Evolutionary conservation across 2,113 vertebrate genomes (phyloP), one percentile per base, ranked within the genome.

Genomic region (Petromus typicus): DNA sequence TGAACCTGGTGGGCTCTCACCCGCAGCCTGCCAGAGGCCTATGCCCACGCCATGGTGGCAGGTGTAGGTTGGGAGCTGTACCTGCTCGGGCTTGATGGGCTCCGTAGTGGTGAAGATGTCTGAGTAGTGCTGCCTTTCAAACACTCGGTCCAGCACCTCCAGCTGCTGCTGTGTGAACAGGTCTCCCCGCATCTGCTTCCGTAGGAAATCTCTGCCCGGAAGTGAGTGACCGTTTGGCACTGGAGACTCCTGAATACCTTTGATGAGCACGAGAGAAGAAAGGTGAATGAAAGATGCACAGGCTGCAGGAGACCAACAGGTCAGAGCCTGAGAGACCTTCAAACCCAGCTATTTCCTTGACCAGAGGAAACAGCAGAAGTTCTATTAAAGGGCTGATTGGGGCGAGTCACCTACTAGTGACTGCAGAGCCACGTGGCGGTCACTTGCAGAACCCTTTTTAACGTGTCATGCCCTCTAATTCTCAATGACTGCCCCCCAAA

Each of bases 101-200:
- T 99, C 99, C 57, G 98, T 98, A 94, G 99, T 99, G 91, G 99
- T 98, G 98, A 99, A 99, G 98, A 99, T 99, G 97, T 99, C 99
- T 3, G 99, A 99, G 97, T 99, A 99, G 98, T 99, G 99, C 96
- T 99, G 99, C 98, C 99, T 99, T 98, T 99, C 99, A 97, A 99
- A 99, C 98, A 99, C 99, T n/a, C 99, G 99, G 98, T 99, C 99
- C 99, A 99, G 98, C 98, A 99, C 99, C 98, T 99, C 99, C 96
- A 99, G 98, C 98, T 99, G 99, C 98, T 99, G 99, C 92, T 99
- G 99, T 3, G 99, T 99, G 98, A 99, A 99, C 93, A 99, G 99
- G 97, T 99, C 99, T 97, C 99, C 99, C 98, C 99, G 98, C 99
- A 99, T 99, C 98, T 99, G 99, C 98, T 99, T 99, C 98, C 99